Conservation (phyloP, 2,797 vertebrate genomes). For the Ciconia nigra region DNA sequence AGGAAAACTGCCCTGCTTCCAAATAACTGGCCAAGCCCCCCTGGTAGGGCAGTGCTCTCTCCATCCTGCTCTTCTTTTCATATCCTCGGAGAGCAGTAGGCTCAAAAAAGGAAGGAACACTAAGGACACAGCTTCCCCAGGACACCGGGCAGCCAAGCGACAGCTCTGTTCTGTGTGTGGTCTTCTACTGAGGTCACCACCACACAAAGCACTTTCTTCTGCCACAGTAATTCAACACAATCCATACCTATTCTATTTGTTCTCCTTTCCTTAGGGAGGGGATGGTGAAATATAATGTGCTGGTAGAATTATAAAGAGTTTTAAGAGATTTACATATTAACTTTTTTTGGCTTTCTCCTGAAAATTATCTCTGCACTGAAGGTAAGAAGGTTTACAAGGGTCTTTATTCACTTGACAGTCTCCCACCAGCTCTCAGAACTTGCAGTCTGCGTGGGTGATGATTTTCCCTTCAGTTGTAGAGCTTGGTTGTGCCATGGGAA, state of each 20-base stretch:
- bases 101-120: not conserved
- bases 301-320: not conserved
- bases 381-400: not conserved
- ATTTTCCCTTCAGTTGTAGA: not conserved
- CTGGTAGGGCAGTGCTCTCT: not conserved
- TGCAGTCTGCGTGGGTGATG: not conserved
- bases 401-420: not conserved
- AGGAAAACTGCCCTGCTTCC: not conserved
- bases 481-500: not conserved
- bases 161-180: not conserved
- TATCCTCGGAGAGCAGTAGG: not conserved
- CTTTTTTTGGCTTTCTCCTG: not conserved
- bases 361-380: not conserved
- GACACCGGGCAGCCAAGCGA: not conserved
- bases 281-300: not conserved
- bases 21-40: not conserved
- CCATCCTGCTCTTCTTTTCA: not conserved
- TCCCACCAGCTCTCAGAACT: not conserved
- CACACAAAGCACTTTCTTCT: not conserved
- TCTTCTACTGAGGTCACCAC: not conserved
- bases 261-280: not conserved
- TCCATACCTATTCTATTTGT: not conserved
- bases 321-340: not conserved
- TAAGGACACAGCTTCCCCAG: not conserved
- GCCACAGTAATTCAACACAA: fast-evolving